Percentiles rank a stretch among this genome's conserved stretches.
Evolutionary conservation across 2,113 vertebrate species (phyloP).

Genomic region (Halichoerus grypus): DNA sequence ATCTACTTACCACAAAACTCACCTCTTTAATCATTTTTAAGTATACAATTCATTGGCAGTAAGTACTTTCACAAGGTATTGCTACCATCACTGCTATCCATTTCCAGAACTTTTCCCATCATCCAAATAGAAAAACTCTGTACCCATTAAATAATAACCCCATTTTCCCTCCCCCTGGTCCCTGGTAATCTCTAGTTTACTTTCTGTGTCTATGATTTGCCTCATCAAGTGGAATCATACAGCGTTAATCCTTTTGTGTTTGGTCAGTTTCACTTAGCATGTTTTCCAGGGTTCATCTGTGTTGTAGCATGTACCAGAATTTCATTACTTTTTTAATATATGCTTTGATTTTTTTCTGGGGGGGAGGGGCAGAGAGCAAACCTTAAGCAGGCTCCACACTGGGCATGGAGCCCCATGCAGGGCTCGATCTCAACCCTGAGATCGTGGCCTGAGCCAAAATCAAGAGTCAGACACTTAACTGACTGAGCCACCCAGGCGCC

Average conservation of each 20-base stretch:
- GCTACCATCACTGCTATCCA: neutral
- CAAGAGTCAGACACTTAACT: neutral
- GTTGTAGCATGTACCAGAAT: neutral
- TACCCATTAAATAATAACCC: neutral
- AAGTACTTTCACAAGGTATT: neutral
- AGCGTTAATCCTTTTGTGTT: neutral
- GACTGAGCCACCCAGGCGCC: neutral
- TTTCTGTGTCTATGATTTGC: neutral
- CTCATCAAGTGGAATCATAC: neutral
- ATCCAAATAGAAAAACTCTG: neutral
- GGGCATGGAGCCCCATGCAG: neutral
- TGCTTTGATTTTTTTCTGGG: neutral
- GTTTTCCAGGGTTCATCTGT: neutral
- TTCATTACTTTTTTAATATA: conserved; percentile 31
- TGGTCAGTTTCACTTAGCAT: neutral
- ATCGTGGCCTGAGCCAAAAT: neutral
- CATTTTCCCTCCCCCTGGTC: neutral
- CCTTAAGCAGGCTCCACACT: neutral
- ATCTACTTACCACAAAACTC: neutral
- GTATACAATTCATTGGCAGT: neutral
- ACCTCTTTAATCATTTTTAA: neutral
- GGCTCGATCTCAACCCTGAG: neutral
- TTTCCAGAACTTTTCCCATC: neutral
- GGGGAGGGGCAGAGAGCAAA: neutral
- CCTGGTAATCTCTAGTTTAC: neutral